A percentile compares a stretch with the other conserved stretches of the same genome.
Evolutionary conservation across 2,113 vertebrate genomes (phyloP).

Genomic region (Trichomycterus rosablanca): DNA sequence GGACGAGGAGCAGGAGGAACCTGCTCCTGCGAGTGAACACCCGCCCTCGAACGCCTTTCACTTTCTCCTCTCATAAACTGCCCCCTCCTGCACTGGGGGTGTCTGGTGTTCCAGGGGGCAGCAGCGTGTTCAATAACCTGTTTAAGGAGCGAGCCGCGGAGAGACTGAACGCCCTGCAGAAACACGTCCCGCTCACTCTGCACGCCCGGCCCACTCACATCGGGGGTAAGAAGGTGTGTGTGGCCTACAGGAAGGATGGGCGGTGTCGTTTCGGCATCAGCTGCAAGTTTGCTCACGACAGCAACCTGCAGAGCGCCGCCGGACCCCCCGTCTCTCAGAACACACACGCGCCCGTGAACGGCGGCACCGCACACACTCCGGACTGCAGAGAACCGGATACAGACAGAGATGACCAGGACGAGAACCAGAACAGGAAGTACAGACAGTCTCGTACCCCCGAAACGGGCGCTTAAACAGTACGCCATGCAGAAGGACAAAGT

Average conservation of each 20-base stretch:
- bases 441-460: conserved; percentile 72
- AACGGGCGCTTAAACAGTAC: conserved; percentile 68
- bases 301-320: conserved; percentile 62
- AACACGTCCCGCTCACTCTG: conserved; percentile 72
- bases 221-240: conserved; percentile 64
- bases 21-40: too few species aligned
- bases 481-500: conserved; percentile 44
- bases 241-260: conserved; percentile 68
- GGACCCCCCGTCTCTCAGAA: neutral
- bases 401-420: conserved; percentile 39
- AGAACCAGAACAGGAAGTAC: conserved; percentile 46
- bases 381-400: neutral
- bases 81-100: conserved; percentile 59
- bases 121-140: conserved; percentile 71
- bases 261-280: conserved; percentile 73
- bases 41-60: too few species aligned
- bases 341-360: too few species aligned
- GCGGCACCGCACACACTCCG: conserved; percentile 9
- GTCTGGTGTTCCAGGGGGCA: conserved; percentile 33
- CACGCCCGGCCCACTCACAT: conserved; percentile 65
- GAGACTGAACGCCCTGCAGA: conserved; percentile 66
- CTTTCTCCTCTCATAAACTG: conserved; percentile 47
- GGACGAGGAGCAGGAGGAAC: conserved; percentile 35
- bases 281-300: conserved; percentile 76
- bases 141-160: conserved; percentile 66